phyloP scores from a whole-genome alignment of 2,888 invertebrate genomes.

The Aquatica leii region DNA sequence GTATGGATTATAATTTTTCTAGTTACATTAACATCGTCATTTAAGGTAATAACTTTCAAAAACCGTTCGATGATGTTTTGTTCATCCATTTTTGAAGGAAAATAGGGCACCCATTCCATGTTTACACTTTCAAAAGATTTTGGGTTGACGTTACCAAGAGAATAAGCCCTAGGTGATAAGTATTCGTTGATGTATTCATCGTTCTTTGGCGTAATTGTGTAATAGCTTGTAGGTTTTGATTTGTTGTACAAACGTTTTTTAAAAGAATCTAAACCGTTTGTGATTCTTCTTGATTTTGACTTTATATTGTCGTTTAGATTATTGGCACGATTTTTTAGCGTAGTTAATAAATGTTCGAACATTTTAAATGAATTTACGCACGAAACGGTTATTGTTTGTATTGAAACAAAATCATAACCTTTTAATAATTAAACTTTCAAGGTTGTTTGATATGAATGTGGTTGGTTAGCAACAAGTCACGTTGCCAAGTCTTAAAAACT shows the following conservation, averaged over 20 bases:
- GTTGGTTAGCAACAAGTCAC: not conserved
- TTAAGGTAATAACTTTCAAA: conserved; percentile 64
- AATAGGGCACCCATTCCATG: conserved; percentile 60
- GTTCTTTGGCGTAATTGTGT: conserved; percentile 52
- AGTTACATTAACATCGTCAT: conserved; percentile 57
- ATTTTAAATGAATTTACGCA: conserved; percentile 47
- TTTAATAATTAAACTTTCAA: not conserved
- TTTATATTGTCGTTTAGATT: conserved; percentile 59
- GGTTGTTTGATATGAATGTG: not conserved
- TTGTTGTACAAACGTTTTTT: conserved; percentile 55
- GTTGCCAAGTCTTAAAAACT: not conserved
- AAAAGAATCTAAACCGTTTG: conserved; percentile 54
- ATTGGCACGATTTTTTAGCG: conserved; percentile 60
- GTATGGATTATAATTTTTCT: not conserved
- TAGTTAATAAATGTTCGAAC: conserved; percentile 62
- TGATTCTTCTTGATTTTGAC: conserved; percentile 55
- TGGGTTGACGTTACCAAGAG: conserved; percentile 59
- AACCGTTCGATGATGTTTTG: conserved; percentile 67
- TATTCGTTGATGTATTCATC: conserved; percentile 59
- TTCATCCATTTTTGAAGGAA: conserved; percentile 61
- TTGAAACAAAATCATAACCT: not conserved
- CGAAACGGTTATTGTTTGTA: too few relatives aligned
- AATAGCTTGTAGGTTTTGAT: conserved; percentile 53
- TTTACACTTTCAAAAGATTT: conserved; percentile 62
- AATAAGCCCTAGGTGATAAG: conserved; percentile 67